Evolutionary conservation across 2,888 invertebrate genomes (phyloP).

Genomic region (Parochlus steinenii): DNA sequence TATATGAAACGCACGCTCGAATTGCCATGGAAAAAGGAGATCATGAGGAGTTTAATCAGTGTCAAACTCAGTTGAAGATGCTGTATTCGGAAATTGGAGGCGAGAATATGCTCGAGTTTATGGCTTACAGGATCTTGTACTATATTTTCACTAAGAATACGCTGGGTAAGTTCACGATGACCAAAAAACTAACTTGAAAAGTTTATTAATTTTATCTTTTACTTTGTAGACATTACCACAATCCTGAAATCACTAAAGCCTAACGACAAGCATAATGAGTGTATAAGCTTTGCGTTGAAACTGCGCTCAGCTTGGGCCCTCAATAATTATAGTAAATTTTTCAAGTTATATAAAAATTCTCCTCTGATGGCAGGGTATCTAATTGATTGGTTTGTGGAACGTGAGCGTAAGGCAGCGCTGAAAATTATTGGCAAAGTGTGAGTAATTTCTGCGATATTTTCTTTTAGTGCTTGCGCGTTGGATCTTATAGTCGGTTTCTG

Average conservation of each 20-base stretch:
- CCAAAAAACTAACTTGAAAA: slow-evolving; percentile 6
- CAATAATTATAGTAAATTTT: slow-evolving; percentile 84
- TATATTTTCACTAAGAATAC: slow-evolving; percentile 97
- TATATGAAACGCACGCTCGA: slow-evolving; percentile 97
- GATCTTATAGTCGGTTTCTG: too few relatives aligned
- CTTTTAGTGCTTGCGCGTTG: slow-evolving; percentile 11
- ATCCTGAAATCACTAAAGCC: slow-evolving; percentile 64
- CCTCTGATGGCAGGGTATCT: slow-evolving; percentile 94
- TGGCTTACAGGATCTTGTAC: slow-evolving; percentile 91
- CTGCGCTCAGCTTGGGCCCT: slow-evolving; percentile 87
- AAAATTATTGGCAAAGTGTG: slow-evolving; percentile 94
- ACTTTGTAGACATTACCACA: slow-evolving; percentile 69
- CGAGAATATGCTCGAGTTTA: slow-evolving; percentile 76
- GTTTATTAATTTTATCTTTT: slow-evolving; percentile 10
- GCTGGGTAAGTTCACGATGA: slow-evolving; percentile 48
- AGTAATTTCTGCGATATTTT: slow-evolving; percentile 32
- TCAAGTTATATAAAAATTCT: slow-evolving; percentile 72
- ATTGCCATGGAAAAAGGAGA: slow-evolving; percentile 96
- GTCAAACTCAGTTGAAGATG: slow-evolving; percentile 94
- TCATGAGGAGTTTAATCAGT: slow-evolving; percentile 98
- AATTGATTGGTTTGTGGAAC: slow-evolving; percentile 94
- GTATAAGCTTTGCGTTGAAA: slow-evolving; percentile 70
- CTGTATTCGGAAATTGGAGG: slow-evolving; percentile 70
- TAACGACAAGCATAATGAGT: slow-evolving; percentile 63
- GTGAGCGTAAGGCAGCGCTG: slow-evolving; percentile 83